A percentile compares a stretch with the other conserved stretches of the same genome.
phyloP scores from a whole-genome alignment of 1,140 invertebrate species.

The Camponotus vicinus region DNA sequence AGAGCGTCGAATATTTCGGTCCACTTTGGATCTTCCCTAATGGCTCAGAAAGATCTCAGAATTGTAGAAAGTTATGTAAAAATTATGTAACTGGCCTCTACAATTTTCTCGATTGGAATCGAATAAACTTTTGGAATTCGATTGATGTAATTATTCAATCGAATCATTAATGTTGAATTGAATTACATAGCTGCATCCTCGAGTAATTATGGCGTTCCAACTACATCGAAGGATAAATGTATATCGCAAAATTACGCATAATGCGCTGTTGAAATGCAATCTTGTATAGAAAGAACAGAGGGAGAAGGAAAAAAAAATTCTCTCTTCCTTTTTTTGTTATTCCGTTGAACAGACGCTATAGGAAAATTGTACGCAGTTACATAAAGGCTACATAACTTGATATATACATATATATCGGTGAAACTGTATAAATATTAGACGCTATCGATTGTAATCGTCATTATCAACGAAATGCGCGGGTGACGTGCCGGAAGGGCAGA shows the following conservation, averaged over 20 bases:
- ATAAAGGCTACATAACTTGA: constrained; percentile 13
- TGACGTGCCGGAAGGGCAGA: constrained; percentile 33
- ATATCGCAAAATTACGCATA: not conserved
- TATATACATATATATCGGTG: not conserved
- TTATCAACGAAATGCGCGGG: not conserved
- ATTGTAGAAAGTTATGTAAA: constrained; percentile 26
- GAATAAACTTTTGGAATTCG: constrained; percentile 1
- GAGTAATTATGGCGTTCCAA: not conserved
- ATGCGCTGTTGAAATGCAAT: not conserved
- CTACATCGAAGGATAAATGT: not conserved
- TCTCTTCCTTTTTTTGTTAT: not conserved
- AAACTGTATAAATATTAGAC: constrained; percentile 34
- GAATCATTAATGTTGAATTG: constrained; percentile 17
- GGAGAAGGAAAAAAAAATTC: too few species aligned
- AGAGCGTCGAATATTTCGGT: constrained; percentile 8
- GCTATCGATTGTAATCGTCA: not conserved
- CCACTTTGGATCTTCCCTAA: not conserved
- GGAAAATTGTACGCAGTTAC: constrained; percentile 23
- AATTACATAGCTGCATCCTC: not conserved
- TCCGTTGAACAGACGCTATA: not conserved
- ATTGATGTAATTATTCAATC: not conserved
- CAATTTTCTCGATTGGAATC: too few species aligned
- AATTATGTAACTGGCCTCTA: constrained; percentile 4
- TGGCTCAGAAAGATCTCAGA: not conserved
- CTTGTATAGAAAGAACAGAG: too few species aligned